Percentiles rank a stretch among this genome's conserved stretches.
These are phyloP conservation scores for Pyxicephalus adspersus DNA, from an alignment of 2,113 vertebrate species.

Conservation along the genomic window DNA sequence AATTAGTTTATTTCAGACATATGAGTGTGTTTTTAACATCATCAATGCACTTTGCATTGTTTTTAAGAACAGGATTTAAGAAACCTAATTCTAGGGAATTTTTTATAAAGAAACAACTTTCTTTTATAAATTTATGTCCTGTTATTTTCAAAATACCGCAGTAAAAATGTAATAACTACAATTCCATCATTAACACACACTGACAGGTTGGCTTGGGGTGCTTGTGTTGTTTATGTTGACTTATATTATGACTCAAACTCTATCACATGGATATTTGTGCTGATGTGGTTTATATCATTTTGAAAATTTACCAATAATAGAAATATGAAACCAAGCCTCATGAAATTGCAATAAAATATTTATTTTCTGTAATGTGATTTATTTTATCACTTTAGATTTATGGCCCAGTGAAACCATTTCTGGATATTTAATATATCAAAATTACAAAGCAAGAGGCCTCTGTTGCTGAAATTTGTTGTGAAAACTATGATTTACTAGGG, in stretches of 20 bases:
- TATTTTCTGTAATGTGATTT: slow-evolving; percentile 76
- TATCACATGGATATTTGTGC: slow-evolving; percentile 23
- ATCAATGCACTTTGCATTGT: too few species aligned
- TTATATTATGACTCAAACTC: slow-evolving; percentile 7
- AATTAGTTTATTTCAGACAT: too few species aligned
- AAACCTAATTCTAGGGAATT: too few species aligned
- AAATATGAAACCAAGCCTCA: slow-evolving; percentile 73
- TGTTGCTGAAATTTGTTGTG: slow-evolving; percentile 65
- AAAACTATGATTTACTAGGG: slow-evolving; percentile 70
- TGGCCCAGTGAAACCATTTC: slow-evolving; percentile 69
- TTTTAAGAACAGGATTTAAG: too few species aligned
- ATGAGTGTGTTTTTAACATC: too few species aligned
- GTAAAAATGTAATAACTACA: neutral
- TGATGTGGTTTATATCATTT: slow-evolving; percentile 61
- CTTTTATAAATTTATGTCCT: too few species aligned
- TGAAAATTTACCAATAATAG: slow-evolving; percentile 68
- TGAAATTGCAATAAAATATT: slow-evolving; percentile 81
- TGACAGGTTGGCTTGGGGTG: neutral
- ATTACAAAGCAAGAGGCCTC: slow-evolving; percentile 68
- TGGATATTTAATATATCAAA: slow-evolving; percentile 79
- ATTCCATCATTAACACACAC: neutral
- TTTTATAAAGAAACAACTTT: too few species aligned
- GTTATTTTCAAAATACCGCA: too few species aligned
- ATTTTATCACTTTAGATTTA: slow-evolving; percentile 79
- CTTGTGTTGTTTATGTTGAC: slow-evolving; percentile 5